Evolutionary conservation across 2,797 vertebrate genomes (phyloP).

Genomic region (Vespertilio murinus): DNA sequence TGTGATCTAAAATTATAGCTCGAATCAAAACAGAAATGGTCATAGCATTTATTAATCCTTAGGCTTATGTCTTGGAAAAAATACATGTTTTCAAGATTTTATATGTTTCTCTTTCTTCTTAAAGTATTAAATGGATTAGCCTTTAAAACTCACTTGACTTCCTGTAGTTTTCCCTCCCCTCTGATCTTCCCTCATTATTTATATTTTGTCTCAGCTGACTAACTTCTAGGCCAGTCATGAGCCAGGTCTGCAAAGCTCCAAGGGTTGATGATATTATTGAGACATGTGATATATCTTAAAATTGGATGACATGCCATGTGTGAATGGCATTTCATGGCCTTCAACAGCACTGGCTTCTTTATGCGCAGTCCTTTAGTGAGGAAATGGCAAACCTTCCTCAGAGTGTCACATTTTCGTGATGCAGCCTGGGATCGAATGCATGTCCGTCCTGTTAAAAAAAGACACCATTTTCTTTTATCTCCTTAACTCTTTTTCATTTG

Average conservation of each 20-base stretch:
- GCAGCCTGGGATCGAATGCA: no score
- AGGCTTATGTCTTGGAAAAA: neutral
- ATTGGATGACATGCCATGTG: neutral
- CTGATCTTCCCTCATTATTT: neutral
- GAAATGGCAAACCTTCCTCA: neutral
- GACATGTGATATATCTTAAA: neutral
- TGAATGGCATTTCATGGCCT: neutral
- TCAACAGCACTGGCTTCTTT: neutral
- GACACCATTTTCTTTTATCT: neutral
- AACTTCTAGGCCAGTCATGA: neutral
- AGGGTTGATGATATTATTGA: neutral
- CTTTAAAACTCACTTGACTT: slow-evolving; percentile 14
- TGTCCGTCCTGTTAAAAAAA: neutral
- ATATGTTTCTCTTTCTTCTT: neutral
- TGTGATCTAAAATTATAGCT: slow-evolving; percentile 24
- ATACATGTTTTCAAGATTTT: neutral
- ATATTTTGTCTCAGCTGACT: neutral
- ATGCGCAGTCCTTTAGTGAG: neutral
- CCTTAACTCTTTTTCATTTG: neutral
- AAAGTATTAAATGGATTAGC: neutral
- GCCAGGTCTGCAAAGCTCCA: neutral
- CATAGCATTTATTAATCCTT: slow-evolving; percentile 9
- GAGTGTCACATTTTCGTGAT: neutral
- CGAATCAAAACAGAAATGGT: slow-evolving; percentile 16
- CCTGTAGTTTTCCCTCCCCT: neutral